Base-by-base conservation (phyloP, 1,140 invertebrate species). In the Chironomus striatipennis region DNA sequence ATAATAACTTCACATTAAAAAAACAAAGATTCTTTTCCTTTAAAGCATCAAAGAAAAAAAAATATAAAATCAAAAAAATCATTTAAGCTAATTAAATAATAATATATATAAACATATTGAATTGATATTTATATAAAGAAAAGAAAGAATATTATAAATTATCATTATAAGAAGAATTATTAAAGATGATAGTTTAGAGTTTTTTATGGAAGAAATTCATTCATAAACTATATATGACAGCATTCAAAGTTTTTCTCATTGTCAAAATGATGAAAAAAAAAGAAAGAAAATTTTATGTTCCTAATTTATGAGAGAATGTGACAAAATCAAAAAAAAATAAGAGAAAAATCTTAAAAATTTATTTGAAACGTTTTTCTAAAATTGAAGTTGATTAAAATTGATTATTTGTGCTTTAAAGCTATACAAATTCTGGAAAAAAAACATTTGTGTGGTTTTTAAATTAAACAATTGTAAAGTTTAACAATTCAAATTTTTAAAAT, bases 241-340 rank as follows among this genome's bases (percentile, higher is more conserved):
- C n/a, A n/a, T 57, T n/a, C 12, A 15, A 57, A n/a, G 47, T 57
- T 57, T 57, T 57, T 57, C 1, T 57, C 12, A n/a, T n/a, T 15
- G n/a, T n/a, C 12, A 57, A 57, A n/a, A 12, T 12, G 43, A 47
- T 4, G 43, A 15, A 57, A 57, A 57, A 57, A n/a, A 5, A 57
- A 47, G 12, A 57, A n/a, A 12, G 47, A 57, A 57, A 57, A 57
- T n/a, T 57, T 57, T 57, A 57, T 57, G 47, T 57, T 57, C 47
- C 47, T 57, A 57, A 57, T 34, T 34, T 34, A 34, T 2, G 24
- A 34, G 24, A 34, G 24, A 34, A 34, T 34, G 24, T 34, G 24
- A 34, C 24, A 34, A 1, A 34, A 34, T 34, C 24, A 34, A 34
- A 34, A 34, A 34, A 34, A 5, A 34, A 34, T 5, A 34, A 34